phyloP scores from a whole-genome alignment of 2,113 vertebrate species.

The Psophia crepitans region DNA sequence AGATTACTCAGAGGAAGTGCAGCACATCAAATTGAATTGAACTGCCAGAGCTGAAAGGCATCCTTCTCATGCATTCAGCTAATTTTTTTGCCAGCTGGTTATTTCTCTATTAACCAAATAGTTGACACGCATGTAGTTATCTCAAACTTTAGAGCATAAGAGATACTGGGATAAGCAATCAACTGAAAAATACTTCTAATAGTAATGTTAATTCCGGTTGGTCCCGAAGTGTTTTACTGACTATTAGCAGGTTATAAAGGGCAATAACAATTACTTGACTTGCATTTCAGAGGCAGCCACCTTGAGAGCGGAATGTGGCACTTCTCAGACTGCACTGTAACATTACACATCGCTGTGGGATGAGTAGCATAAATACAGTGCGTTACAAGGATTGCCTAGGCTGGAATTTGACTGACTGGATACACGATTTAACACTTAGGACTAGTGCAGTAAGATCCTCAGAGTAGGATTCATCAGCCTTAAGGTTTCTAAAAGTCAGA shows the following conservation, averaged over 20 bases:
- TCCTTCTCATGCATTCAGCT: constrained; percentile 4
- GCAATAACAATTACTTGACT: not conserved
- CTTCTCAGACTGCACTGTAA: not conserved
- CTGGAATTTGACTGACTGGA: not conserved
- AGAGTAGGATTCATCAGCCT: not conserved
- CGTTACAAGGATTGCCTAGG: not conserved
- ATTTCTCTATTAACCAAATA: constrained; percentile 52
- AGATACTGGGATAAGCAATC: constrained; percentile 17
- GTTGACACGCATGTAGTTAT: constrained; percentile 4
- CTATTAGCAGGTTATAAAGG: not conserved
- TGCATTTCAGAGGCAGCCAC: not conserved
- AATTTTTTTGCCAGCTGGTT: constrained; percentile 60
- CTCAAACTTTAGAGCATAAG: not conserved
- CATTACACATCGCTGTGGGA: not conserved
- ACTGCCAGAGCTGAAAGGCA: constrained; percentile 58
- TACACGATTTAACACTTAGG: not conserved
- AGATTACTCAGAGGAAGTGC: constrained; percentile 60
- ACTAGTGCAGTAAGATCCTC: not conserved
- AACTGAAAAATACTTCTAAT: constrained; percentile 11
- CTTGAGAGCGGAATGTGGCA: not conserved
- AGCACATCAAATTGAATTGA: constrained; percentile 61
- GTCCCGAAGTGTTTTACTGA: not conserved
- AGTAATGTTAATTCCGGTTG: not conserved
- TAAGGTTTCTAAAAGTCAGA: not conserved
- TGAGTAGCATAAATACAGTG: not conserved